phyloP scores from a whole-genome alignment of 2,888 invertebrate species.

The Actias luna region DNA sequence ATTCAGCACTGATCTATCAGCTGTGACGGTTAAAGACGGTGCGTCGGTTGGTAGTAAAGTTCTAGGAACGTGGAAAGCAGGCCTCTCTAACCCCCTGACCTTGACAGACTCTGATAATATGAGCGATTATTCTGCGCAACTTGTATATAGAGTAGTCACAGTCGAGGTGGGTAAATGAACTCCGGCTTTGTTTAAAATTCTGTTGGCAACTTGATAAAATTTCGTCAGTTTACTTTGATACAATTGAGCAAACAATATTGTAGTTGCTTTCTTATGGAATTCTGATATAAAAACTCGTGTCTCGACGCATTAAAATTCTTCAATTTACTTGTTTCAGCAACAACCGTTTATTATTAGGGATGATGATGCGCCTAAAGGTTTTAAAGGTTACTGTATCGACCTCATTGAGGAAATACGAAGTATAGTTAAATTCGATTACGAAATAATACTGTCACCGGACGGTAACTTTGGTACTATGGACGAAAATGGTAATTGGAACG shows the following conservation, averaged over 20 bases:
- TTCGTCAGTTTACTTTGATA: conserved; percentile 52
- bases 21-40: conserved; percentile 87
- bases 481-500: conserved; percentile 92
- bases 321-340: conserved; percentile 80
- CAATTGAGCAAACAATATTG: conserved; percentile 61
- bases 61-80: conserved; percentile 90
- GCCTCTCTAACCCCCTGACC: conserved; percentile 85
- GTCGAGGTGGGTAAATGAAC: conserved; percentile 86
- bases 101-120: conserved; percentile 85
- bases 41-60: conserved; percentile 86
- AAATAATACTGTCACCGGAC: conserved; percentile 90
- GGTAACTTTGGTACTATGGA: conserved; percentile 94
- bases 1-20: conserved; percentile 87
- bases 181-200: conserved; percentile 53
- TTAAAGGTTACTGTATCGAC: conserved; percentile 96
- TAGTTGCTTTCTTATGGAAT: conserved; percentile 41
- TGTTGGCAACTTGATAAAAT: conserved; percentile 56
- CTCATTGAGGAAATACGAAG: conserved; percentile 93
- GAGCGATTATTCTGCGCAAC: conserved; percentile 89
- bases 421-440: conserved; percentile 94
- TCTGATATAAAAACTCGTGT: conserved; percentile 33
- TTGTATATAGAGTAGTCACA: conserved; percentile 93
- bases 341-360: conserved; percentile 91
- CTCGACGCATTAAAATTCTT: conserved; percentile 7
- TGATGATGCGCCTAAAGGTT: conserved; percentile 84